A percentile compares a stretch with the other conserved stretches of the same genome.
Evolutionary conservation across 2,113 vertebrate species (phyloP).

Genomic region (Colaptes auratus): DNA sequence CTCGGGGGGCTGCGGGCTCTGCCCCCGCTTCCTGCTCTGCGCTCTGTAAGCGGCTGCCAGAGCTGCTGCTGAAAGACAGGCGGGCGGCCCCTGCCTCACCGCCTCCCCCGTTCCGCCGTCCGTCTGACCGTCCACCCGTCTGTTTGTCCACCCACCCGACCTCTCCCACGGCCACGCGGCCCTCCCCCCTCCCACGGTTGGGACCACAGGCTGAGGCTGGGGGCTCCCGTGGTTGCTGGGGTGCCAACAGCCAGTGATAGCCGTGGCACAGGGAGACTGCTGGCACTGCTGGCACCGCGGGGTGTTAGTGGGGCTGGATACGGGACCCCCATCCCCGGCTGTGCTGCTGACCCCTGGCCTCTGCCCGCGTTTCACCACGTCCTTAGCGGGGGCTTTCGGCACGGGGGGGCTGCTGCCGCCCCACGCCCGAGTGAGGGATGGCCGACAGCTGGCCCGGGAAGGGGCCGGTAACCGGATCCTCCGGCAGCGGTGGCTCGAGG

Average conservation of each 20-base stretch:
- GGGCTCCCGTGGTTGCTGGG: neutral
- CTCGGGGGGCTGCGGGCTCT: neutral
- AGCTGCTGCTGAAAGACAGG: constrained; percentile 33
- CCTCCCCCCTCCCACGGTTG: neutral
- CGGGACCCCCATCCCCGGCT: no score
- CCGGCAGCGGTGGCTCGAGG: neutral
- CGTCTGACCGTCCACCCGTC: neutral
- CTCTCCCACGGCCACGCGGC: neutral
- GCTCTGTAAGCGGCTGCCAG: constrained; percentile 19
- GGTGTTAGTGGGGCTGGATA: neutral
- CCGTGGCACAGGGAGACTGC: neutral
- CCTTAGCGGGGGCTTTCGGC: neutral
- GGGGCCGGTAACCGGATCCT: constrained; percentile 10
- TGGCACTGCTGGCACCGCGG: neutral
- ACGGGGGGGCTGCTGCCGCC: neutral
- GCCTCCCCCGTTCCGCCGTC: neutral
- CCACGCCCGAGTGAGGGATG: neutral
- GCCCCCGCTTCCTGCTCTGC: constrained; percentile 11
- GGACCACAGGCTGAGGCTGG: no score
- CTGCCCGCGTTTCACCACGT: neutral
- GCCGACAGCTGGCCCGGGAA: constrained; percentile 13
- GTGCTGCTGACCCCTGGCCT: neutral
- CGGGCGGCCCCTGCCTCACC: neutral
- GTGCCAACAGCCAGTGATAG: neutral
- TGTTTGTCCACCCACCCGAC: neutral